Evolutionary conservation across 2,797 vertebrate genomes (phyloP).

Genomic region (Varecia variegata): DNA sequence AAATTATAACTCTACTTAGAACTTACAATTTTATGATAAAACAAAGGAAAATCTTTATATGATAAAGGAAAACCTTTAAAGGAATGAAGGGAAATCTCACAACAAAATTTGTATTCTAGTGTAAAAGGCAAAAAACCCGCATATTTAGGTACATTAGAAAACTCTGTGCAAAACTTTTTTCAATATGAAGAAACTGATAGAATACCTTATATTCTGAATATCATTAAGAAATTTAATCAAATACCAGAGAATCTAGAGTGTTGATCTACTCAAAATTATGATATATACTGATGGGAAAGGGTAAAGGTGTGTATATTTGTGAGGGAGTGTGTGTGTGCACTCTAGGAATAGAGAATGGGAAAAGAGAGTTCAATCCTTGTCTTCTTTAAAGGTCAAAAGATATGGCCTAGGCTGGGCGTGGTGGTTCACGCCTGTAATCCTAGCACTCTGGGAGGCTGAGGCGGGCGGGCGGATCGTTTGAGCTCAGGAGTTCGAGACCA

Average conservation of each 20-base stretch:
- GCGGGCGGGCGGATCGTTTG: too few species aligned
- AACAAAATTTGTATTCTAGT: not conserved
- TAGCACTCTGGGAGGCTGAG: too few species aligned
- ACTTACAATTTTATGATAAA: not conserved
- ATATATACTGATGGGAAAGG: not conserved
- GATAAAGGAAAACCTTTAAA: too few species aligned
- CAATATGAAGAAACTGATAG: slow-evolving; percentile 9
- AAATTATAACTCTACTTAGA: not conserved
- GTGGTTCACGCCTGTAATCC: too few species aligned
- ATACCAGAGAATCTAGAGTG: not conserved
- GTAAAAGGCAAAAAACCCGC: not conserved
- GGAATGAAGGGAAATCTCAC: not conserved
- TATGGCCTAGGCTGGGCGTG: too few species aligned
- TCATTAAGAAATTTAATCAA: not conserved
- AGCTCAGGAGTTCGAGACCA: too few species aligned
- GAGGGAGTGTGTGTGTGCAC: not conserved
- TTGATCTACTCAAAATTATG: not conserved
- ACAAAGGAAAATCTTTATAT: not conserved
- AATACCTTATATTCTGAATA: not conserved
- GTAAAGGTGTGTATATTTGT: not conserved
- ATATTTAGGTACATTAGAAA: not conserved
- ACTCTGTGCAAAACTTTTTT: not conserved
- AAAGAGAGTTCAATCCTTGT: not conserved
- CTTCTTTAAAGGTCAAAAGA: not conserved
- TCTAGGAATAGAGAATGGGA: not conserved